Evolutionary conservation across 2,888 invertebrate species (phyloP), one percentile per base, ranked within the genome.

Genomic region (Napeogenes sylphis): DNA sequence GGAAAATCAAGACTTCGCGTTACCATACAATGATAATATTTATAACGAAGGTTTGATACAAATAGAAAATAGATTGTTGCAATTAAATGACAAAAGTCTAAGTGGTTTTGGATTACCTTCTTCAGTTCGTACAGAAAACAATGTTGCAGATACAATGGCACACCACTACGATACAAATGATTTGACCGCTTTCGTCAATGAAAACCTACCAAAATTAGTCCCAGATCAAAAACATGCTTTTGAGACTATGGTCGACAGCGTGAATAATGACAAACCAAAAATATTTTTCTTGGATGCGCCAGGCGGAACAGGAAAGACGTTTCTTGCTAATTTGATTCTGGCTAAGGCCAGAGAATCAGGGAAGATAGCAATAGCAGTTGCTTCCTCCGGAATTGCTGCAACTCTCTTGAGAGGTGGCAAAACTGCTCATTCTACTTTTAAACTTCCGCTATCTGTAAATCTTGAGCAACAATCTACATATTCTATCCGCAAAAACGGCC

Each of bases 401-500:
- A n/a, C n/a, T n/a, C n/a, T n/a, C n/a, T n/a, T n/a, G n/a, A n/a
- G n/a, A n/a, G n/a, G n/a, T n/a, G n/a, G n/a, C n/a, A n/a, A 59
- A 45, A 45, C 54, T 38, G 57, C 47, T 51, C 62, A 58, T 56
- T 63, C 58, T 35, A 59, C 59, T 30, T 57, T 57, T 58, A 59
- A 63, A 57, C 56, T 54, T 35, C 55, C 58, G 54, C 33, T 61
- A 45, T 61, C 53, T 53, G 59, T 55, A 33, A 4, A 33, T 62
- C 14, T 70, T 13, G 69, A 73, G 2, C 68, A 69, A 70, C 69
- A 56, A 42, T 62, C 58, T 5, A 21, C 21, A 38, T 58, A 55
- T 45, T 60, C 58, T 13, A 58, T 64, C 35, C 68, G 63, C 3
- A 77, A 73, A 72, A 71, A 73, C 59, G 71, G 73, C 4, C 72